Evolutionary conservation across 2,888 invertebrate species (phyloP), one percentile per base, ranked within the genome.

Genomic region (Ennomos erosarius): DNA sequence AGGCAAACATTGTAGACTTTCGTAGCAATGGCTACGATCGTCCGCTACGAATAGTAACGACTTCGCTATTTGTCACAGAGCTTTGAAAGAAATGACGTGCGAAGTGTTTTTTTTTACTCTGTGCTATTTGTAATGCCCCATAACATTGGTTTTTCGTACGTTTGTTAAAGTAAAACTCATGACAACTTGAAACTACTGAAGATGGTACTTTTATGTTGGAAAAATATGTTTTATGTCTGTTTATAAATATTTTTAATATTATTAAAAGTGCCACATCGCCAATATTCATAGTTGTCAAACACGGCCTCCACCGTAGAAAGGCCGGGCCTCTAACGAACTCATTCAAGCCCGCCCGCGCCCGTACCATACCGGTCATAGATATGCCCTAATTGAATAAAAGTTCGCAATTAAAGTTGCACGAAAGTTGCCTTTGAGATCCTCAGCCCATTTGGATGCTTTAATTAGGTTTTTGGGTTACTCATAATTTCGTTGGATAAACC

Each of bases 301-400:
- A 42, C 40, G 34, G 33, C 62, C 65, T 49, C 53, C 56, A 47
- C 51, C 13, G 52, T 52, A 45, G 48, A 38, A 46, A 36, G 59
- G 63, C 62, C n/a, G n/a, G n/a, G n/a, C n/a, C n/a, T 68, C 73
- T 77, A 78, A 80, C 78, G 78, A 79, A 79, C 73, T 76, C 74
- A 81, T 81, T 80, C 79, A 77, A 65, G 68, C 70, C 64, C 67
- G 65, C 59, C 70, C 69, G 67, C 67, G 65, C 59, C 70, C 70
- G 67, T 71, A 73, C 74, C 78, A 76, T 75, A 64, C 68, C 54
- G 62, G n/a, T 56, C 59, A 70, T 76, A 81, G 79, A 80, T 81
- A 81, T 80, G 76, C 76, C 76, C 76, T 76, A 80, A 84, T 78
- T 78, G 72, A 79, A 81, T 80, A 75, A 71, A 85, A 85, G 78